Conservation (phyloP, 2,113 vertebrate species). For the Scalopus aquaticus region DNA sequence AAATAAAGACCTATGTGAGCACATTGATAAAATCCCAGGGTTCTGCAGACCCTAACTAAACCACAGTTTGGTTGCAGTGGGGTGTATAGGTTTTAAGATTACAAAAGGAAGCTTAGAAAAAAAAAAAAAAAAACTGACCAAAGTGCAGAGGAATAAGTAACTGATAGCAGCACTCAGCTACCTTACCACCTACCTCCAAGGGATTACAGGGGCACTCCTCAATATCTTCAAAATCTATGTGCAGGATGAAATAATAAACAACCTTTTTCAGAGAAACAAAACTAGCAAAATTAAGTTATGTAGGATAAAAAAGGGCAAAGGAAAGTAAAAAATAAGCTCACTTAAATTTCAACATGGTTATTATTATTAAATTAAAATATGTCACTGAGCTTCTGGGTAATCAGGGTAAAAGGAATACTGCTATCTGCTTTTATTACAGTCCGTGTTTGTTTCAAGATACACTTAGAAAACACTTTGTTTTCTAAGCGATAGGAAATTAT, state of each 20-base stretch:
- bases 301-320: neutral
- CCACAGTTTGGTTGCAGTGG: neutral
- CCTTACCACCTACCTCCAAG: neutral
- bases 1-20: neutral
- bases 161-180: neutral
- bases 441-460: neutral
- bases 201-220: neutral
- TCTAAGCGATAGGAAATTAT: neutral
- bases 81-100: neutral
- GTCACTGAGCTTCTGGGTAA: neutral
- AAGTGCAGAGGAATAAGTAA: neutral
- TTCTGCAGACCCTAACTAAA: neutral
- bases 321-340: neutral
- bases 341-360: neutral
- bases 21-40: neutral
- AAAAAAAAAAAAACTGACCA: neutral
- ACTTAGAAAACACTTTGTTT: neutral
- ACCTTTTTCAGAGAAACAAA: neutral
- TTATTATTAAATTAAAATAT: neutral
- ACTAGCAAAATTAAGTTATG: neutral
- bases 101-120: neutral
- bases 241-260: neutral
- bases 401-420: neutral
- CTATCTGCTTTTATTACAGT: neutral
- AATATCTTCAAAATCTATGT: neutral